phyloP scores from a whole-genome alignment of 2,797 vertebrate genomes.

The Pangasius larnaudii region DNA sequence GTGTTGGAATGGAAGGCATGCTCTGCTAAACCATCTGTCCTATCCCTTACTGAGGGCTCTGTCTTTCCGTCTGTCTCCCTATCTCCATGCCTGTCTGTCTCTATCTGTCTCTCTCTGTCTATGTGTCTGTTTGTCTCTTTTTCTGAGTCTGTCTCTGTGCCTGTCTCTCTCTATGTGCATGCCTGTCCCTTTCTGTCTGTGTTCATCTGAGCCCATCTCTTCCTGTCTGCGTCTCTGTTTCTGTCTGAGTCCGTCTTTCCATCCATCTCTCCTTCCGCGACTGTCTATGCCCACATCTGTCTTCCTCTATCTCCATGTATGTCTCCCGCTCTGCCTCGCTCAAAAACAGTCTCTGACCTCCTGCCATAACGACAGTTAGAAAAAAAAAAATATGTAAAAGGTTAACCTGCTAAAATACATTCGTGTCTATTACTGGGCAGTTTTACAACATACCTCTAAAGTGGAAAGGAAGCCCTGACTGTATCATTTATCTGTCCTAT shows the following conservation, averaged over 20 bases:
- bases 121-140: neutral
- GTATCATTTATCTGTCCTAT: neutral
- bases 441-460: neutral
- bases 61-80: neutral
- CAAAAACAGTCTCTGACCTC: neutral
- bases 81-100: neutral
- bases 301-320: neutral
- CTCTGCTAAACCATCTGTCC: neutral
- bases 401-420: neutral
- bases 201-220: neutral
- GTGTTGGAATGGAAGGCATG: conserved; percentile 24
- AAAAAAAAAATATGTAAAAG: neutral
- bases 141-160: neutral
- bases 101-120: neutral
- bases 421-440: neutral
- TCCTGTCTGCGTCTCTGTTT: neutral
- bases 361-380: neutral
- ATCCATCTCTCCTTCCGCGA: no score
- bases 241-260: neutral
- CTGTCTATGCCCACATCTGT: neutral
- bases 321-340: neutral
- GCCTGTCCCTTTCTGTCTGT: neutral
- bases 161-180: neutral
- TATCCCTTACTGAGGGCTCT: neutral
- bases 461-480: neutral